These are phyloP conservation scores for Rhinoptilus africanus DNA, from an alignment of 2,113 vertebrate genomes.

Conservation along the genomic window DNA sequence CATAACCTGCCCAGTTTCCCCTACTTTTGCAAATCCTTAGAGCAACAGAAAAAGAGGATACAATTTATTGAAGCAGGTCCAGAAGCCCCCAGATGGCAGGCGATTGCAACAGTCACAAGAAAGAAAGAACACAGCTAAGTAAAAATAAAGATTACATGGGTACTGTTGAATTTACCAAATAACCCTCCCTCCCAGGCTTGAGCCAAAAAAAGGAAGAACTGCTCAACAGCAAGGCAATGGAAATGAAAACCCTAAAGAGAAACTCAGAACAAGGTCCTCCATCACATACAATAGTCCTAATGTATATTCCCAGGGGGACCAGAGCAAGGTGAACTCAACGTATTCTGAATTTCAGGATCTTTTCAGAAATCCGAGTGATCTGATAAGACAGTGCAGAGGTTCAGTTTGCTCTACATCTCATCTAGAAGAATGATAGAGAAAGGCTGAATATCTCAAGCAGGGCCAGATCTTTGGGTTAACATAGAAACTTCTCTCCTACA, in stretches of 20 bases:
- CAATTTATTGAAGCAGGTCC: constrained; percentile 51
- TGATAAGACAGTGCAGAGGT: neutral
- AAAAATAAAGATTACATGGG: constrained; percentile 60
- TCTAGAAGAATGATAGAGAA: neutral
- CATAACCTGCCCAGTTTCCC: neutral
- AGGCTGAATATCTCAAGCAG: neutral
- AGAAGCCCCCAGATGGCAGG: constrained; percentile 64
- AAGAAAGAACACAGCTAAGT: constrained; percentile 53
- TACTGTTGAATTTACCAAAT: neutral
- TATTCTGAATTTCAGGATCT: neutral
- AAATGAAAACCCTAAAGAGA: neutral
- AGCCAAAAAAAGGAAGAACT: neutral
- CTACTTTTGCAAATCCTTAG: constrained; percentile 21
- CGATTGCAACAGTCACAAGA: constrained; percentile 9
- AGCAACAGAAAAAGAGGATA: constrained; percentile 47
- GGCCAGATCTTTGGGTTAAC: neutral
- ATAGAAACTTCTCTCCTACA: neutral
- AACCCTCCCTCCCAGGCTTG: neutral
- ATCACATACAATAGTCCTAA: neutral
- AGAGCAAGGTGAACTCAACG: neutral
- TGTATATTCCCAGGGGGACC: neutral
- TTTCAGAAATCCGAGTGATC: neutral
- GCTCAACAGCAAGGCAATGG: neutral
- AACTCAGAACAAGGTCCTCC: neutral
- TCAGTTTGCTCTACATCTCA: neutral